Percentiles rank a stretch among this genome's conserved stretches.
Conservation (phyloP, 1,140 invertebrate genomes). For the Pseudomyrmex dendroicus region DNA sequence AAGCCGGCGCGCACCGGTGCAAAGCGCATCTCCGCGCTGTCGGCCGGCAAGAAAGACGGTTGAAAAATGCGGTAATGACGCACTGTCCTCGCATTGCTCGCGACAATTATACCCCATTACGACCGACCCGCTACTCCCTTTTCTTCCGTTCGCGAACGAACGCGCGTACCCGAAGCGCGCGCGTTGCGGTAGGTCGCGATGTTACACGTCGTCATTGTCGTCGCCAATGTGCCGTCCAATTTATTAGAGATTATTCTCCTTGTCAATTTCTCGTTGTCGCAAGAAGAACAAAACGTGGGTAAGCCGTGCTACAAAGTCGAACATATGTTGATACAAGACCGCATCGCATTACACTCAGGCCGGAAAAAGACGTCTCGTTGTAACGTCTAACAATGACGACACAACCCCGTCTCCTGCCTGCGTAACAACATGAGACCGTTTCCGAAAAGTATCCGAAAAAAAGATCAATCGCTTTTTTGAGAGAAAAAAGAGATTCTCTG, state of each 20-base stretch:
- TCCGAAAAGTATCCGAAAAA: too few species aligned
- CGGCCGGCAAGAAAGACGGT: conserved; percentile 77
- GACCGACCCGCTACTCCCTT: conserved; percentile 73
- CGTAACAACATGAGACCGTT: too few species aligned
- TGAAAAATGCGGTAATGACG: conserved; percentile 85
- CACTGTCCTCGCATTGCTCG: conserved; percentile 85
- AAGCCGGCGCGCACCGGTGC: conserved; percentile 67
- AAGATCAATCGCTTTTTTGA: background rate
- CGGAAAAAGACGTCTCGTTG: background rate
- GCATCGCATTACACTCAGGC: background rate
- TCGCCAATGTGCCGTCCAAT: conserved; percentile 70
- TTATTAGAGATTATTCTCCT: conserved; percentile 74
- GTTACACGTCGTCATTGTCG: conserved; percentile 41
- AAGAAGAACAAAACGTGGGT: background rate
- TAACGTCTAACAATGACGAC: background rate
- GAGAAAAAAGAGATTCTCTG: background rate
- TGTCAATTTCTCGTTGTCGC: conserved; percentile 24
- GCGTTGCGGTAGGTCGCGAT: conserved; percentile 83
- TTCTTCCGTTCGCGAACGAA: conserved; percentile 70
- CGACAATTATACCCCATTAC: conserved; percentile 86
- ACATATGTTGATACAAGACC: conserved; percentile 3
- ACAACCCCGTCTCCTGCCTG: too few species aligned
- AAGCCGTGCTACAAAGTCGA: background rate
- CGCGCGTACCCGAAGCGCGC: conserved; percentile 59
- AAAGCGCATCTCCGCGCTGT: conserved; percentile 73